phyloP scores from a whole-genome alignment of 1,140 invertebrate genomes.

The Camponotus floridanus region DNA sequence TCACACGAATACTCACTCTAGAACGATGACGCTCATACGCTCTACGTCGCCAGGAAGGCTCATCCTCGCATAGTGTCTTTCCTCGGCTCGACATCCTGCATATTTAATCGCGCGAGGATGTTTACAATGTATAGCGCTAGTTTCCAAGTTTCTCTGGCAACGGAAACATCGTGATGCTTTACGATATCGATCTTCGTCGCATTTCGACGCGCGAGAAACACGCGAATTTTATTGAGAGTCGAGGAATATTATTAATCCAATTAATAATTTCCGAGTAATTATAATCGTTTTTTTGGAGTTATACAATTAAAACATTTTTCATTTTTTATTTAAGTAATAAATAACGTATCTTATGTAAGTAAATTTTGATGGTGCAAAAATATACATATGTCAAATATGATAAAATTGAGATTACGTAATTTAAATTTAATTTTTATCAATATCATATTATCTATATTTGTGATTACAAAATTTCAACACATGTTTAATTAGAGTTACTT shows the following conservation, averaged over 20 bases:
- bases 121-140: conserved; percentile 64
- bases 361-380: neutral
- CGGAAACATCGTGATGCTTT: conserved; percentile 31
- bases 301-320: neutral
- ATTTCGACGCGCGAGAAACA: neutral
- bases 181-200: conserved; percentile 57
- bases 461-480: conserved; percentile 1
- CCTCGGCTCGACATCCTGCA: conserved; percentile 47
- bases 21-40: conserved; percentile 78
- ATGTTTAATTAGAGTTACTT: neutral
- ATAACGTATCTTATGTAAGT: neutral
- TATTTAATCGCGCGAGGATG: conserved; percentile 40
- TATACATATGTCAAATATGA: neutral
- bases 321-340: neutral
- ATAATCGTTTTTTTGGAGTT: neutral
- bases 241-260: neutral
- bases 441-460: too few relatives aligned
- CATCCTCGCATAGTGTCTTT: conserved; percentile 41
- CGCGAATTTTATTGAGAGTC: neutral
- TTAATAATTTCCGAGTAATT: neutral
- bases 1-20: conserved; percentile 68
- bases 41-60: conserved; percentile 60
- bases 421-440: neutral
- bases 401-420: neutral
- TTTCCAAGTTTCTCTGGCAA: conserved; percentile 73